Evolutionary conservation across 2,797 vertebrate genomes (phyloP).

Genomic region (Perodicticus potto): DNA sequence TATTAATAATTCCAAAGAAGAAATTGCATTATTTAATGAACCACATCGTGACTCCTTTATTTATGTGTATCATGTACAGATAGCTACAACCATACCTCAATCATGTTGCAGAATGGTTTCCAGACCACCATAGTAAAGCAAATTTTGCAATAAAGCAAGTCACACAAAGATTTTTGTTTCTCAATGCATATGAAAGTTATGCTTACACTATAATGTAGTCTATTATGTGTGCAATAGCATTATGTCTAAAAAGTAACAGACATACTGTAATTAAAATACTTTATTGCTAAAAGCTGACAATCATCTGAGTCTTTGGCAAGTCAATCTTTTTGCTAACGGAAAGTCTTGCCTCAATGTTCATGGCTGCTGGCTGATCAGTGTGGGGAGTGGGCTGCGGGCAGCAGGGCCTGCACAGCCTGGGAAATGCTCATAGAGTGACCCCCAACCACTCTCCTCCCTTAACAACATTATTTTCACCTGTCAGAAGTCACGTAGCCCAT

Average conservation of each 20-base stretch:
- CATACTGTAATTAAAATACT: neutral
- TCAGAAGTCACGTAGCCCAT: too few species aligned
- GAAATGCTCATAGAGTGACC: too few species aligned
- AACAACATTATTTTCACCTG: too few species aligned
- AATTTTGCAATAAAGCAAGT: neutral
- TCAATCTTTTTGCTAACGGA: neutral
- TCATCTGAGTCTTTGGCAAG: neutral
- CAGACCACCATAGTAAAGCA: neutral
- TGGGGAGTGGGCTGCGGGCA: neutral
- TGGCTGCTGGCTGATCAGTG: neutral
- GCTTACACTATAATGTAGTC: neutral
- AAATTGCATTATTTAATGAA: neutral
- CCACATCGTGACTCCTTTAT: neutral
- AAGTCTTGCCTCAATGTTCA: neutral
- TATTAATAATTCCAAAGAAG: constrained; percentile 9
- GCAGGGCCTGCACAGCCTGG: too few species aligned
- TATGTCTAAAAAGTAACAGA: neutral
- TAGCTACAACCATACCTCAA: neutral
- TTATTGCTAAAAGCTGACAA: neutral
- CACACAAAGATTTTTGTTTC: neutral
- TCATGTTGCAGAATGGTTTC: neutral
- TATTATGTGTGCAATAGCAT: neutral
- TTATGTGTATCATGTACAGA: neutral
- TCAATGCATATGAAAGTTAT: neutral
- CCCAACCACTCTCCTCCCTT: too few species aligned